Percentiles rank a stretch among this genome's conserved stretches.
Conservation (phyloP, 2,113 vertebrate species). For the Ctenomys sociabilis region DNA sequence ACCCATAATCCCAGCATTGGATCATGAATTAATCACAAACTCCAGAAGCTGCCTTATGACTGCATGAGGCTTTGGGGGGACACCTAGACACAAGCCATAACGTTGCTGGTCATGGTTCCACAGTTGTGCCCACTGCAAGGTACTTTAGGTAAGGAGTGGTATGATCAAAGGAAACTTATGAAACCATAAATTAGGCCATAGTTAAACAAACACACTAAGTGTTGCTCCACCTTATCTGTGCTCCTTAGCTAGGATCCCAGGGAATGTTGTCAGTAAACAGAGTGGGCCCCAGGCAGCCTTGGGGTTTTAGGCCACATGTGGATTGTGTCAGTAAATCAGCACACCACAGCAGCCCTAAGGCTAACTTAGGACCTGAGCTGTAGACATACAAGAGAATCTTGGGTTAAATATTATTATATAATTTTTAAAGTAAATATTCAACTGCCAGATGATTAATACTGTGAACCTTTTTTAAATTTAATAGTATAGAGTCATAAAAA, state of each 20-base stretch:
- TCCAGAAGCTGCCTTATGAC: no score
- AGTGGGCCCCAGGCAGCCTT: no score
- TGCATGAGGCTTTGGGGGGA: no score
- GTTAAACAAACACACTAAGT: not conserved
- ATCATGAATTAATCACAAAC: no score
- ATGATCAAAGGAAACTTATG: no score
- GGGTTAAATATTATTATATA: not conserved
- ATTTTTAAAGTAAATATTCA: not conserved
- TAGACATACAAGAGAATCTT: not conserved
- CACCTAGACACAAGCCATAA: no score
- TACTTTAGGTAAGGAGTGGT: not conserved
- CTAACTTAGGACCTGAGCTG: not conserved
- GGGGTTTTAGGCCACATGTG: not conserved
- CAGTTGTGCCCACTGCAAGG: not conserved
- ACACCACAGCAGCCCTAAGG: no score
- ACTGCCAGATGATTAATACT: not conserved
- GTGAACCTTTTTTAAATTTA: not conserved
- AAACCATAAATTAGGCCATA: not conserved
- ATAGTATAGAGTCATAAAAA: not conserved
- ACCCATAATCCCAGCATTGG: no score
- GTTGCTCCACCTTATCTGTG: not conserved
- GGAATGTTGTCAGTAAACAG: not conserved
- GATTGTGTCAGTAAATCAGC: no score
- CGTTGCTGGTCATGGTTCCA: no score
- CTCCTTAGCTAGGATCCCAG: not conserved